Base-by-base conservation (phyloP, 2,888 invertebrate species). In the Parascotia fuliginaria region DNA sequence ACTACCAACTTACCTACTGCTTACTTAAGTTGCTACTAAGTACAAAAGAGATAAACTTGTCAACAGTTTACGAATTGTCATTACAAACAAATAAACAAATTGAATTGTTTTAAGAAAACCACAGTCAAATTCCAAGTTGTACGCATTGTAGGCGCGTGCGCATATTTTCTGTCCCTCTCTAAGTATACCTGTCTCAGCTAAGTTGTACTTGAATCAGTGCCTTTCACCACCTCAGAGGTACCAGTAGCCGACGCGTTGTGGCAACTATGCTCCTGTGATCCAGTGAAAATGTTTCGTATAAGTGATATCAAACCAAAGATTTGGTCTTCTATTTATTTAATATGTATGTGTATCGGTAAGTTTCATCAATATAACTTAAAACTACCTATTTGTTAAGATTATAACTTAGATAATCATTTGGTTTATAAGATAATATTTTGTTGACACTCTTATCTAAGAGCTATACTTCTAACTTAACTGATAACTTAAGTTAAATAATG, bases 291-390 rank as follows among this genome's bases (percentile, higher is more conserved):
- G 65, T 55, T 55, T 55, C 59, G 42, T 45, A 50, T 63, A 83
- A 83, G 85, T 88, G 80, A 81, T 72, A 65, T 73, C 56, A 73
- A 81, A 71, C 88, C 89, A 88, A 90, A 89, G 88, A 73, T 83
- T 49, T 73, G 82, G 61, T 77, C 68, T 73, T 52, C 85, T 78
- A 59, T 82, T 73, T 70, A 70, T 55, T 72, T 85, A 70, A 42
- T 64, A 24, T 61, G 60, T 16, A 27, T 53, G 9, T 45, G 36
- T 65, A 42, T 65, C 39, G 60, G 67, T 63, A 51, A 65, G 70
- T 56, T 19, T n/a, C n/a, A n/a, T n/a, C n/a, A n/a, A n/a, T n/a
- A n/a, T n/a, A n/a, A n/a, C n/a, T n/a, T n/a, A n/a, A n/a, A n/a
- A n/a, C n/a, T n/a, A n/a, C n/a, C n/a, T n/a, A n/a, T n/a, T n/a